Evolutionary conservation across 2,888 invertebrate species (phyloP).

Genomic region (Cordilura impudica): DNA sequence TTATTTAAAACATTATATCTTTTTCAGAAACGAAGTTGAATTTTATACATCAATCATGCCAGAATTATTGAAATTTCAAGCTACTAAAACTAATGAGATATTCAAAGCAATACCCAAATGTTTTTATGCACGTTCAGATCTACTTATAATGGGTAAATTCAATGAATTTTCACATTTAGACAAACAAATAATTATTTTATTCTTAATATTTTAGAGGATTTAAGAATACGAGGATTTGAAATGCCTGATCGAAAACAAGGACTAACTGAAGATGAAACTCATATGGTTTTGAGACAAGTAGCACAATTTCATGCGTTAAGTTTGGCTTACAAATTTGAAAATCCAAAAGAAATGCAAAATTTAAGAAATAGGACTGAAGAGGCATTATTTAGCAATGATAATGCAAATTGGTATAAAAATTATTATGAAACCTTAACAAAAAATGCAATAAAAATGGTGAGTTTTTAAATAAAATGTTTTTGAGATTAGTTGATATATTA

Average conservation of each 20-base stretch:
- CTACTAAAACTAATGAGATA: slow-evolving; percentile 75
- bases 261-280: slow-evolving; percentile 81
- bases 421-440: slow-evolving; percentile 83
- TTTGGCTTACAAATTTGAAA: slow-evolving; percentile 81
- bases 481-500: slow-evolving; percentile 58
- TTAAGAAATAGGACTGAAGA: slow-evolving; percentile 76
- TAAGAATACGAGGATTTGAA: slow-evolving; percentile 81
- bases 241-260: slow-evolving; percentile 84
- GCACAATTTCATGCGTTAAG: slow-evolving; percentile 84
- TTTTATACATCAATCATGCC: slow-evolving; percentile 86
- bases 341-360: slow-evolving; percentile 80
- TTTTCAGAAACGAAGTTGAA: slow-evolving; percentile 82
- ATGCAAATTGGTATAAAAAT: slow-evolving; percentile 84
- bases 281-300: slow-evolving; percentile 81
- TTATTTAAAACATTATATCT: not conserved
- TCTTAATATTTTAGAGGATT: slow-evolving; percentile 80
- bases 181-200: no score
- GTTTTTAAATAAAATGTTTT: slow-evolving; percentile 69
- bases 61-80: slow-evolving; percentile 81
- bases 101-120: slow-evolving; percentile 82
- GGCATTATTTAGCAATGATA: slow-evolving; percentile 83
- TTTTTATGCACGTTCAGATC: slow-evolving; percentile 81
- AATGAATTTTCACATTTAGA: not conserved
- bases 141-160: slow-evolving; percentile 78
- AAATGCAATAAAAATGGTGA: slow-evolving; percentile 84